These are phyloP conservation scores for Diglossa brunneiventris DNA, from an alignment of 2,113 vertebrate genomes.

Conservation along the genomic window DNA sequence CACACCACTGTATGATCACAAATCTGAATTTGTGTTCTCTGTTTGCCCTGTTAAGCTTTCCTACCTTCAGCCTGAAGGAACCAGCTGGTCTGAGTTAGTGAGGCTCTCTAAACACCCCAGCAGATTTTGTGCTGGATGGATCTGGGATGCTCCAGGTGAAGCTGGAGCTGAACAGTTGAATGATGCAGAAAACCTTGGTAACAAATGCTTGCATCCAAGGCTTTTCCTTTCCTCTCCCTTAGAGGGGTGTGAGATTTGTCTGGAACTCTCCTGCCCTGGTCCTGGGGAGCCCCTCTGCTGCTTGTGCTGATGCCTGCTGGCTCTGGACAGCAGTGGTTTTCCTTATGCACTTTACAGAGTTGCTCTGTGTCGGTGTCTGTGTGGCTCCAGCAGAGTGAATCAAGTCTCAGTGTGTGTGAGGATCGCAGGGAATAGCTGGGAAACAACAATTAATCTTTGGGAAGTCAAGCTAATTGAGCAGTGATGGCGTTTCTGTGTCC, in stretches of 20 bases:
- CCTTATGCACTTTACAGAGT: rapidly evolving
- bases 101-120: rapidly evolving
- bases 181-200: neutral
- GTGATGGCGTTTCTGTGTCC: neutral
- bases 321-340: rapidly evolving
- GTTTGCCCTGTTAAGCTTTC: neutral
- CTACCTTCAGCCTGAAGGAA: neutral
- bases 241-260: neutral
- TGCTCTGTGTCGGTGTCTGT: rapidly evolving
- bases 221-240: neutral
- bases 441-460: neutral
- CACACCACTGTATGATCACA: rapidly evolving
- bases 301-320: rapidly evolving
- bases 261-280: neutral
- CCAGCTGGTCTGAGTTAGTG: neutral
- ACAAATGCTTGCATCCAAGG: too few species aligned
- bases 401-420: rapidly evolving
- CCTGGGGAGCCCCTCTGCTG: neutral
- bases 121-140: neutral
- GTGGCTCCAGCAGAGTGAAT: neutral
- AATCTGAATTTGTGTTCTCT: neutral
- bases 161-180: neutral
- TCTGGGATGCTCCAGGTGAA: rapidly evolving
- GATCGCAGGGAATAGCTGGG: neutral
- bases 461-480: neutral